Conservation (phyloP, 2,113 vertebrate species). For the Alosa alosa region DNA sequence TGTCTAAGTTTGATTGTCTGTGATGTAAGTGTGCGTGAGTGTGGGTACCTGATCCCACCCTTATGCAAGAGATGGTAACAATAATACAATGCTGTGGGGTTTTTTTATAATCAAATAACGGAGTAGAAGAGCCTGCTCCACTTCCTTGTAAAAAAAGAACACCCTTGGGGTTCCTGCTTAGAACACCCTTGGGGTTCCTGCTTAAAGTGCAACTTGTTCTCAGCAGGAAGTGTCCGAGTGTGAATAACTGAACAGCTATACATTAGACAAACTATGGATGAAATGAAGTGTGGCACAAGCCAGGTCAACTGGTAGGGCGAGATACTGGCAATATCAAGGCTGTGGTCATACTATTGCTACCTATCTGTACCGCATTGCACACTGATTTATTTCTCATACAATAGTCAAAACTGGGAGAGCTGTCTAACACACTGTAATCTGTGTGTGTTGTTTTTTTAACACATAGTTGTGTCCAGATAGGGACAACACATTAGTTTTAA, state of each 20-base stretch:
- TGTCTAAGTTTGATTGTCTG: slow-evolving; percentile 48
- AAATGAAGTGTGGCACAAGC: background rate
- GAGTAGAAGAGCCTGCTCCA: slow-evolving; percentile 13
- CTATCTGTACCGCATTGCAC: background rate
- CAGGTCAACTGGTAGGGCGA: background rate
- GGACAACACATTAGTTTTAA: too few relatives aligned
- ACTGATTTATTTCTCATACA: too few relatives aligned
- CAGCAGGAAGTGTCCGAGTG: background rate
- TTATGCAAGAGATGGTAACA: background rate
- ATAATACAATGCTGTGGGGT: background rate
- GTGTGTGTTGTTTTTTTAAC: too few relatives aligned
- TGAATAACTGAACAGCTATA: background rate
- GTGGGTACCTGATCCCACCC: background rate
- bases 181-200: background rate
- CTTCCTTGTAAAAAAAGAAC: background rate
- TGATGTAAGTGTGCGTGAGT: slow-evolving; percentile 7
- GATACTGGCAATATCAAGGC: background rate
- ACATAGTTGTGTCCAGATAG: too few relatives aligned
- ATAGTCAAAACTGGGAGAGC: too few relatives aligned
- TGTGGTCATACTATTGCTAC: background rate
- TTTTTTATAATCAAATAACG: background rate
- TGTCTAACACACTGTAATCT: background rate
- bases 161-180: background rate
- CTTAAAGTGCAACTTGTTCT: background rate
- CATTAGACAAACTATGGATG: background rate